These are phyloP conservation scores for Buceros bicornis DNA, from an alignment of 2,797 vertebrate species.

Conservation along the genomic window DNA sequence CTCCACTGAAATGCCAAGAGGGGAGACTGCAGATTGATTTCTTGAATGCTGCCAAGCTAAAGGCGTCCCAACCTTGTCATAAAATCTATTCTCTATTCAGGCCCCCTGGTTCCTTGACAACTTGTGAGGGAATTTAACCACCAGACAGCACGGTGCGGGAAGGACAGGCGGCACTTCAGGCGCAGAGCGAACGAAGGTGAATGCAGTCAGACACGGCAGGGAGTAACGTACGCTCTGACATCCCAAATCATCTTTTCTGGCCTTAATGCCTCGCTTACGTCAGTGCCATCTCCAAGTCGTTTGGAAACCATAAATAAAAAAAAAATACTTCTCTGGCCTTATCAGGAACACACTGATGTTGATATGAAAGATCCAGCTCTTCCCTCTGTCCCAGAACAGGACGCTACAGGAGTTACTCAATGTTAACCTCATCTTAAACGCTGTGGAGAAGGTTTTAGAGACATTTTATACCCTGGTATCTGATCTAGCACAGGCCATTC, in stretches of 20 bases:
- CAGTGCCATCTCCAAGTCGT: not conserved
- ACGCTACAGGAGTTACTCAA: not conserved
- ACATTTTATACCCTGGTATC: not conserved
- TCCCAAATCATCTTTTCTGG: not conserved
- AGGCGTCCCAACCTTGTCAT: not conserved
- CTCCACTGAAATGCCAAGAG: not conserved
- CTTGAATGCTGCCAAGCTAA: not conserved
- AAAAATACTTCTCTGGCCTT: not conserved
- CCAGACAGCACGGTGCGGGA: not conserved
- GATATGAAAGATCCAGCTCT: fast-evolving
- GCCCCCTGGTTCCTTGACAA: not conserved
- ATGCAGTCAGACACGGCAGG: not conserved
- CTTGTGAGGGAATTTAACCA: not conserved
- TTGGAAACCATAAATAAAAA: not conserved
- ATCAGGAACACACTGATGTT: not conserved
- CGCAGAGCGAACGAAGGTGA: not conserved
- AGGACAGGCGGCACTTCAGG: fast-evolving
- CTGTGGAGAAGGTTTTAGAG: too few relatives aligned
- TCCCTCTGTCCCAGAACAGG: not conserved
- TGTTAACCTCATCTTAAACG: not conserved
- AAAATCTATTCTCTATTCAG: constrained; percentile 1
- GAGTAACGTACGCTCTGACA: not conserved
- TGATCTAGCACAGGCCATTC: not conserved
- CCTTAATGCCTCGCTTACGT: not conserved
- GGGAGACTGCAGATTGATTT: constrained; percentile 17